Percentiles rank a stretch among this genome's conserved stretches.
phyloP scores from a whole-genome alignment of 2,113 vertebrate genomes.

The Aphyosemion australe region DNA sequence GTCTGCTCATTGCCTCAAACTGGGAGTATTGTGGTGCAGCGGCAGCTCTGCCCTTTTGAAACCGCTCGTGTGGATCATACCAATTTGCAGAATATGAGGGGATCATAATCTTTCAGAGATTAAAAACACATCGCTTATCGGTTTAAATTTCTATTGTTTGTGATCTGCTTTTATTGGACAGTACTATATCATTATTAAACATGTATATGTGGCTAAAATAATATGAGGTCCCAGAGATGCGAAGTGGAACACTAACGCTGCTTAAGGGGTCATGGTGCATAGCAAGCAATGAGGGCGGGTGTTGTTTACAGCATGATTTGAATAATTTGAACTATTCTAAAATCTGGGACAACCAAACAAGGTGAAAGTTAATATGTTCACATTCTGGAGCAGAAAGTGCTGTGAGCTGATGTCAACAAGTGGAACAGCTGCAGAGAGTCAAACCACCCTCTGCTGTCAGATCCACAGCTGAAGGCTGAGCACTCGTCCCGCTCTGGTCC shows the following conservation, averaged over 20 bases:
- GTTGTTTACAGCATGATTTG: conserved; percentile 64
- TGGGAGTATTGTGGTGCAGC: too few species aligned
- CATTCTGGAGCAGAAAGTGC: conserved; percentile 51
- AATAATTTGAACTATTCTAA: conserved; percentile 71
- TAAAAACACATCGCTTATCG: too few species aligned
- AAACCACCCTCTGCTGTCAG: conserved; percentile 24
- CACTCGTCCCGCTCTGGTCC: conserved; percentile 6
- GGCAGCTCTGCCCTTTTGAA: too few species aligned
- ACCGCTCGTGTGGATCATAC: too few species aligned
- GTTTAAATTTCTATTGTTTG: too few species aligned
- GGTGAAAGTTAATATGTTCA: conserved; percentile 69
- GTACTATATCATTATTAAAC: too few species aligned
- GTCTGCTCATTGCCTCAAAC: too few species aligned
- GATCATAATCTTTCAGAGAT: too few species aligned
- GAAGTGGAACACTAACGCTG: conserved; percentile 13
- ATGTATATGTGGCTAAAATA: too few species aligned
- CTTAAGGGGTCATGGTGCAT: conserved; percentile 13
- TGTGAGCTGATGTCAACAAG: conserved; percentile 37
- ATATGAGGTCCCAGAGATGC: too few species aligned
- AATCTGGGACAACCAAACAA: conserved; percentile 52
- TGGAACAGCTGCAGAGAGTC: conserved; percentile 63
- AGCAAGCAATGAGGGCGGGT: conserved; percentile 37
- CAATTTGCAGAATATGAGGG: too few species aligned
- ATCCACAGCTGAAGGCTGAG: conserved; percentile 33
- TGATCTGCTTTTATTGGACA: too few species aligned